Evolutionary conservation across 1,140 invertebrate species (phyloP).

Genomic region (Drosophila elegans): DNA sequence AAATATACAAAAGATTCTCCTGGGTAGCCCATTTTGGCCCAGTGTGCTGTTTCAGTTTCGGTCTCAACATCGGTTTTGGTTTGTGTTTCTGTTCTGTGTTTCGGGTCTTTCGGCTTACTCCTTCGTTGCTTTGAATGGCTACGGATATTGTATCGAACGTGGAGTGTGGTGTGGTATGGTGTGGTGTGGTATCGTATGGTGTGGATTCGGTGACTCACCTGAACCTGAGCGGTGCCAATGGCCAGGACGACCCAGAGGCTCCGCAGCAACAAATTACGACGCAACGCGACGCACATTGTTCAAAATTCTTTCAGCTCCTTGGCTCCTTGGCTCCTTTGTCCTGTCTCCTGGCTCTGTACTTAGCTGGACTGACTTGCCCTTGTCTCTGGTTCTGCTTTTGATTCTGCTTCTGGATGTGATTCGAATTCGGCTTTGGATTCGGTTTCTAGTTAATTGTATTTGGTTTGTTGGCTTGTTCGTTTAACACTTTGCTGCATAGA

Average conservation of each 20-base stretch:
- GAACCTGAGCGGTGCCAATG: conserved; percentile 74
- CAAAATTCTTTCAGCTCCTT: conserved; percentile 39
- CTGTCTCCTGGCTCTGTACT: conserved; percentile 15
- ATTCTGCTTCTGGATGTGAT: neutral
- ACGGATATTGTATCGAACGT: conserved; percentile 13
- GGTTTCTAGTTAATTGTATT: conserved; percentile 25
- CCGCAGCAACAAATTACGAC: conserved; percentile 77
- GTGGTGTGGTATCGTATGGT: conserved; percentile 12
- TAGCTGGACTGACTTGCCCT: neutral
- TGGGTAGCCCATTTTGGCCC: neutral
- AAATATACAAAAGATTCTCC: neutral
- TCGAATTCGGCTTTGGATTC: neutral
- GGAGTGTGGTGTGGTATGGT: conserved; percentile 9
- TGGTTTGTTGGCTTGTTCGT: conserved; percentile 47
- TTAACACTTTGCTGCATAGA: conserved; percentile 45
- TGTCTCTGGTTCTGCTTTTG: neutral
- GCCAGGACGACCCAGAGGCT: conserved; percentile 73
- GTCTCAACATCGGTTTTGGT: conserved; percentile 11
- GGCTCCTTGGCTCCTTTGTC: conserved; percentile 9
- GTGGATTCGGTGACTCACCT: conserved; percentile 67
- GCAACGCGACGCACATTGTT: conserved; percentile 75
- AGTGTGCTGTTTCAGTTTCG: conserved; percentile 19
- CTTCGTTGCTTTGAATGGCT: conserved; percentile 26
- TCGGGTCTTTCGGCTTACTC: conserved; percentile 44
- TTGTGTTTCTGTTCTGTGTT: conserved; percentile 41